These are phyloP conservation scores for Valencia hispanica DNA, from an alignment of 2,797 vertebrate genomes.

Conservation along the genomic window DNA sequence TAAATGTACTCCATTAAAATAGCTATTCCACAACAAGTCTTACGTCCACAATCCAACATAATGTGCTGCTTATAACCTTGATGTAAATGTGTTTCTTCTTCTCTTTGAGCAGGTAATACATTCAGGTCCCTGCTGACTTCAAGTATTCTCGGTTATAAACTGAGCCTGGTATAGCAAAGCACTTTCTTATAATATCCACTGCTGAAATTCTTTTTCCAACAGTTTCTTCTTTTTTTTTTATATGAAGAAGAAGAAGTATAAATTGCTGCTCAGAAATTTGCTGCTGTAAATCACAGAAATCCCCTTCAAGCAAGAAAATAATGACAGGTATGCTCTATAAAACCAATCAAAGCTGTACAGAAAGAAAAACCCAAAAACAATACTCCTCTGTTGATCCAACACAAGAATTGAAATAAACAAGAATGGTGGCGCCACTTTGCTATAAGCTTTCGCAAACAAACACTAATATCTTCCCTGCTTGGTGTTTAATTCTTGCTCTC, in stretches of 20 bases:
- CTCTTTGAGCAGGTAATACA: background rate
- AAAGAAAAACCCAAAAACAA: constrained; percentile 58
- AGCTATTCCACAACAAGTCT: too few relatives aligned
- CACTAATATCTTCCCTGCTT: constrained; percentile 10
- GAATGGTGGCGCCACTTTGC: constrained; percentile 29
- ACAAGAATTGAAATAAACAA: constrained; percentile 29
- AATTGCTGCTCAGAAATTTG: background rate
- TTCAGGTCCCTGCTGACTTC: background rate
- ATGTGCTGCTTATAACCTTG: too few relatives aligned
- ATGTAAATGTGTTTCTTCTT: background rate
- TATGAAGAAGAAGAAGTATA: background rate
- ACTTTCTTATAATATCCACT: background rate
- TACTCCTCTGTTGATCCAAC: constrained; percentile 34
- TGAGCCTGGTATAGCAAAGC: background rate
- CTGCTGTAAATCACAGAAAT: background rate
- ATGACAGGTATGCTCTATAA: constrained; percentile 38
- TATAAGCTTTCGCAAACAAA: constrained; percentile 38
- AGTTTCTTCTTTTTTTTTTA: background rate
- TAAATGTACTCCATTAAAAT: too few relatives aligned
- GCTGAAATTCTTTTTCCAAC: background rate
- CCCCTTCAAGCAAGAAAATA: constrained; percentile 21
- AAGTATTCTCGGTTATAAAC: background rate
- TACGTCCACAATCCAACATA: too few relatives aligned
- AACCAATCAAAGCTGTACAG: constrained; percentile 33
- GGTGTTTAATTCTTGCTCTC: constrained; percentile 41